A percentile compares a stretch with the other conserved stretches of the same genome.
These are phyloP conservation scores for Perognathus longimembris DNA, from an alignment of 2,113 vertebrate species.

Conservation along the genomic window DNA sequence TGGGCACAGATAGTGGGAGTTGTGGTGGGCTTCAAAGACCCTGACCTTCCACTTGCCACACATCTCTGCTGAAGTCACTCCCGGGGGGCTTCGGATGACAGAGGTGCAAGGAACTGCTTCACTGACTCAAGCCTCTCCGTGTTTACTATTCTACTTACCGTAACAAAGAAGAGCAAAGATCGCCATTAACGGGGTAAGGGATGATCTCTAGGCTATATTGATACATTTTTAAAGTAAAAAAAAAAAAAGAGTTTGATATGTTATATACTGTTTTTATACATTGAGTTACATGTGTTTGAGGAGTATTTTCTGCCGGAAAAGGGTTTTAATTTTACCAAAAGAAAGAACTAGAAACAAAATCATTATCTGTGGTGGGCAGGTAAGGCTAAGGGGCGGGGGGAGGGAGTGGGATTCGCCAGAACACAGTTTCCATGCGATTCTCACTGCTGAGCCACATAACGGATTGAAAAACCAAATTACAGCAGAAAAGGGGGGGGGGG, in stretches of 20 bases:
- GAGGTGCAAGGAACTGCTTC: not conserved
- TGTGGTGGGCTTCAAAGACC: not conserved
- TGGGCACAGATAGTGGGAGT: not conserved
- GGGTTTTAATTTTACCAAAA: not conserved
- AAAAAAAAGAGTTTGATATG: not conserved
- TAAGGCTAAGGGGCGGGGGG: not conserved
- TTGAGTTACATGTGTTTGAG: not conserved
- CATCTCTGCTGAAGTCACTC: not conserved
- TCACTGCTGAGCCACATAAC: not conserved
- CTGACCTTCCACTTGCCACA: too few relatives aligned
- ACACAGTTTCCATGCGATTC: not conserved
- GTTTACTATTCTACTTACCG: not conserved
- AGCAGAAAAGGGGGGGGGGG: not conserved
- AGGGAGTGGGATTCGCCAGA: not conserved
- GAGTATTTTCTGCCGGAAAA: not conserved
- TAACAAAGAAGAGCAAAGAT: not conserved
- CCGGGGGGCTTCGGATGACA: not conserved
- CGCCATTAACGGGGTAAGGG: not conserved
- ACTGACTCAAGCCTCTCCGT: not conserved
- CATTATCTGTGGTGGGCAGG: not conserved
- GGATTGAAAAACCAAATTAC: constrained; percentile 43
- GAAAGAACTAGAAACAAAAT: not conserved
- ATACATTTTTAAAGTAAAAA: not conserved
- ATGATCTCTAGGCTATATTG: not conserved
- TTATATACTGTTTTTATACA: not conserved